Base-by-base conservation (phyloP, 2,888 invertebrate species). In the Galeopsomyia nigrocyanea region DNA sequence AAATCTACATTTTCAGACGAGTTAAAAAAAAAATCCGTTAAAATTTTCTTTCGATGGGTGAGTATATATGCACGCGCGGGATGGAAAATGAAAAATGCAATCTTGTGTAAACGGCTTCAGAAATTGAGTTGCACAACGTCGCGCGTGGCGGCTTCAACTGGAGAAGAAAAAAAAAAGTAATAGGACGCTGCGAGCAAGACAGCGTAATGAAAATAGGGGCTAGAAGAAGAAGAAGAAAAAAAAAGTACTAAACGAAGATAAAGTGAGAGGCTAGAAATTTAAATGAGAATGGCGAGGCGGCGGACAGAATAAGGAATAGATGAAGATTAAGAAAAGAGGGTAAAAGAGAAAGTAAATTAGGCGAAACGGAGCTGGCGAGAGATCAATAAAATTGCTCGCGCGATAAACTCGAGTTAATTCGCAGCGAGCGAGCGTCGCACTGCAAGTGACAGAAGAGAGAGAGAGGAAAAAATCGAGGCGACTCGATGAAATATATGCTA, bases 231-330 rank as follows among this genome's bases (percentile, higher is more conserved):
- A 39, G 55, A 46, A 31, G 49, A 50, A 50, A 19, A 21, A 70
- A 49, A 62, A 55, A 61, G 39, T 55, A 22, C 16, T 19, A 56
- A 61, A 49, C 56, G 55, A 68, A 55, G 31, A 68, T 21, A 16
- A 46, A 68, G 61, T 21, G 60, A 31, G n/a, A 39, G 26, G 19
- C 47, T 49, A 16, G 49, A 19, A 62, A 68, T 62, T 62, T 49
- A 62, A 68, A 68, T 68, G 67, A 60, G 60, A 68, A 51, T 22
- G 26, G 10, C 10, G 39, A 56, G 17, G 55, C 50, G 66, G 57
- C 57, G 31, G 31, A 67, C 39, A 57, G 57, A 31, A 63, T 31
- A 14, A 31, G 26, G 9, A 53, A n/a, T 31, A 19, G 6, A 50
- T 53, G 53, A 53, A 46, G 64, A 55, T 53, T 64, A 55, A 57